Evolutionary conservation across 2,113 vertebrate genomes (phyloP), one percentile per base, ranked within the genome.

Genomic region (Kryptolebias marmoratus): DNA sequence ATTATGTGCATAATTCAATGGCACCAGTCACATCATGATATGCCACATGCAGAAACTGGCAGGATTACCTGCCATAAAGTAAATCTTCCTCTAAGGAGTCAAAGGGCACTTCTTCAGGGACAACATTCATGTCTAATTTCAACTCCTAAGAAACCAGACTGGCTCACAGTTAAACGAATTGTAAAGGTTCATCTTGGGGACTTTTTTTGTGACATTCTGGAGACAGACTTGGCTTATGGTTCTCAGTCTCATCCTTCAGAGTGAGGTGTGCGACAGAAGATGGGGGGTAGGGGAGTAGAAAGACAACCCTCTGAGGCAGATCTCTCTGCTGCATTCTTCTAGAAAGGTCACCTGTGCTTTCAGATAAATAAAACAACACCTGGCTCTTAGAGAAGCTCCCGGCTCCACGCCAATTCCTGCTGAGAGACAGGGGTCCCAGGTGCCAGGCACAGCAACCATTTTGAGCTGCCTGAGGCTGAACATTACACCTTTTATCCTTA

Each of bases 351-450:
- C 77, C 84, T 75, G 77, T 89, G 83, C 84, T 89, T 77, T 89
- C 84, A 85, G 87, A 92, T 87, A 92, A 92, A 92, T 91, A 90
- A 91, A 91, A 92, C 88, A 92, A 90, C 88, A 89, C 88, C 89
- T 89, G 88, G 82, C 83, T 91, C 89, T 75, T 59, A 74, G 78
- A 84, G 73, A 55, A 81, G 87, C 87, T 77, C 64, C 75, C 60
- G 81, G 87, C 84, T 73, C 60, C 50, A 50, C 56, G 83, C 86
- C 84, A 88, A 81, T 73, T 88, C 87, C 81, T 87, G 83, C 69
- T 65, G 84, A 87, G 87, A 90, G 73, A 88, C 80, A 73, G 68
- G 62, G 69, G 80, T 90, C 89, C 83, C 90, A 90, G 89, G 85
- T 90, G 90, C 77, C 82, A 78, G 73, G 84, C 85, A 65, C 71